Conservation (phyloP, 2,888 invertebrate genomes). For the Microplitis deprimator region DNA sequence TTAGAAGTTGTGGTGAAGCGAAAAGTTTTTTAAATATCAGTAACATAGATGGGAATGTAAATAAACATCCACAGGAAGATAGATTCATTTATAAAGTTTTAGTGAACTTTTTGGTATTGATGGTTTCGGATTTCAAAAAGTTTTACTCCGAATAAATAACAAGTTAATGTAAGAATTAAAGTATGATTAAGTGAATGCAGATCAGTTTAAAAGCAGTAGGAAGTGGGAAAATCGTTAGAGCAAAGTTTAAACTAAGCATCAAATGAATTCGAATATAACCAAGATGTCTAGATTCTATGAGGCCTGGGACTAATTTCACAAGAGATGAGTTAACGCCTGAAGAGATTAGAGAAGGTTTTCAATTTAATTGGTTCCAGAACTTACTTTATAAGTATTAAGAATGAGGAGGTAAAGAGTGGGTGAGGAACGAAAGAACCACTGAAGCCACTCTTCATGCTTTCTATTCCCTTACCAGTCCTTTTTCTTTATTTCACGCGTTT, state of each 20-base stretch:
- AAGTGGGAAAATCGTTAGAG: not conserved
- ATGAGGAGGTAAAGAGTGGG: not conserved
- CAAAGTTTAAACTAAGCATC: conserved; percentile 31
- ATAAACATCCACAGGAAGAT: too few relatives aligned
- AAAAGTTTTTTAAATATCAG: not conserved
- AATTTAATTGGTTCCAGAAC: conserved; percentile 43
- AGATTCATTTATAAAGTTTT: not conserved
- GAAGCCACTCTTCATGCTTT: conserved; percentile 24
- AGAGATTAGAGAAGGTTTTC: conserved; percentile 40
- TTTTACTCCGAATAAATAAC: too few relatives aligned
- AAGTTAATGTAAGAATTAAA: too few relatives aligned
- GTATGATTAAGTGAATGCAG: not conserved
- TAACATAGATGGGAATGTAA: too few relatives aligned
- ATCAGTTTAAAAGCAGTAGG: not conserved
- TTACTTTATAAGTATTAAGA: conserved; percentile 26
- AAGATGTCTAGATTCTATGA: conserved; percentile 8
- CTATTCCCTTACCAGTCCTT: not conserved
- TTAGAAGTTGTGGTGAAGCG: not conserved
- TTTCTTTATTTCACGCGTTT: conserved; percentile 7
- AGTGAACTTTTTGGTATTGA: not conserved
- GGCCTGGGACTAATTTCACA: conserved; percentile 32
- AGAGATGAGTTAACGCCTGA: conserved; percentile 24
- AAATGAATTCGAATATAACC: conserved; percentile 9
- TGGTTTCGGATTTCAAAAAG: not conserved
- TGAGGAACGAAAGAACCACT: conserved; percentile 24